phyloP scores from a whole-genome alignment of 1,140 invertebrate species.

The Drosophila suzukii region DNA sequence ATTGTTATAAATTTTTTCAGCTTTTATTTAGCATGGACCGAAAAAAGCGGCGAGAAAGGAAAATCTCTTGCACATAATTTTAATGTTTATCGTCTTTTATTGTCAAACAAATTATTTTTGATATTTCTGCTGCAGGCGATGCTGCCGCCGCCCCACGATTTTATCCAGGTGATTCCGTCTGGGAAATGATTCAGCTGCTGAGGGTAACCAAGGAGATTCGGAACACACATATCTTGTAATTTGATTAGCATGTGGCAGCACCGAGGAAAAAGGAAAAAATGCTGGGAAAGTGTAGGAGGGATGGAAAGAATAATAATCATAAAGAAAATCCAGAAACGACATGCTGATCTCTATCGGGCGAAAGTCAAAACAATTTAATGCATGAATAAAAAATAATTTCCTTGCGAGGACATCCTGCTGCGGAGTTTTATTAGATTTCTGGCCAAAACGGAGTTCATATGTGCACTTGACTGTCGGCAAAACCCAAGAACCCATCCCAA shows the following conservation, averaged over 20 bases:
- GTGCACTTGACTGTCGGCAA: slow-evolving; percentile 37
- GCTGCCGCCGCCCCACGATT: neutral
- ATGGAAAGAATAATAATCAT: slow-evolving; percentile 66
- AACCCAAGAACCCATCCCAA: neutral
- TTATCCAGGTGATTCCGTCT: slow-evolving; percentile 40
- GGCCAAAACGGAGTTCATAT: slow-evolving; percentile 36
- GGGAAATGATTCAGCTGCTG: slow-evolving; percentile 73
- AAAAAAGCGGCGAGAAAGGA: slow-evolving; percentile 21
- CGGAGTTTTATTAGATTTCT: slow-evolving; percentile 70
- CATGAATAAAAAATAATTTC: slow-evolving; percentile 80
- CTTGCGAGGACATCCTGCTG: slow-evolving; percentile 55
- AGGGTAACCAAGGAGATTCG: slow-evolving; percentile 44
- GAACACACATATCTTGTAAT: slow-evolving; percentile 63
- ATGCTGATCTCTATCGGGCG: slow-evolving; percentile 67
- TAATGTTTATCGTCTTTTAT: slow-evolving; percentile 84
- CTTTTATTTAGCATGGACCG: slow-evolving; percentile 13
- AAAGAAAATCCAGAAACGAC: slow-evolving; percentile 57
- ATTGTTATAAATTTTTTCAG: slow-evolving; percentile 38
- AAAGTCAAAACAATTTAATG: slow-evolving; percentile 83
- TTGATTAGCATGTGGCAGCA: slow-evolving; percentile 74
- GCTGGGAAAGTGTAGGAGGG: neutral
- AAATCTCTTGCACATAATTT: slow-evolving; percentile 81
- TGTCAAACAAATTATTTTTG: slow-evolving; percentile 84
- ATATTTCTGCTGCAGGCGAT: slow-evolving; percentile 77
- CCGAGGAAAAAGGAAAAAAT: slow-evolving; percentile 1